Percentiles rank a stretch among this genome's conserved stretches.
phyloP scores from a whole-genome alignment of 2,113 vertebrate species.

The Lagopus leucura region DNA sequence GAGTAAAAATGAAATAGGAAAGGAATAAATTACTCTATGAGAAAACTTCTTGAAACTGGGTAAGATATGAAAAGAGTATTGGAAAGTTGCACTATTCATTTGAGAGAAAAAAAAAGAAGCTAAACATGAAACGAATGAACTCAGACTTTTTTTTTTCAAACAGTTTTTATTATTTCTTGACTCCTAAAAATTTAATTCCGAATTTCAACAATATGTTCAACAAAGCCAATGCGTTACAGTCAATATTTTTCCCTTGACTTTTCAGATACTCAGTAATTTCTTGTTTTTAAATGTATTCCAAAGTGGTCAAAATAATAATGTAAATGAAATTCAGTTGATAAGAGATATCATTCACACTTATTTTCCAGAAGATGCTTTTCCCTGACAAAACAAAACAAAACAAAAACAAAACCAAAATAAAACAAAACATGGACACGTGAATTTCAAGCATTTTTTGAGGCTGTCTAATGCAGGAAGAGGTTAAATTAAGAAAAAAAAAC shows the following conservation, averaged over 20 bases:
- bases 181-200: neutral
- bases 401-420: neutral
- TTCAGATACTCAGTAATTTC: conserved; percentile 6
- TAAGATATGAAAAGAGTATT: neutral
- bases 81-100: neutral
- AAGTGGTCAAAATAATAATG: neutral
- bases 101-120: neutral
- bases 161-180: neutral
- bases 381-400: neutral
- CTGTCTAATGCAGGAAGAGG: neutral
- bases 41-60: neutral
- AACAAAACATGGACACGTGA: neutral
- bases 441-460: neutral
- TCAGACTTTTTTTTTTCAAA: neutral
- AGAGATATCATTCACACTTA: neutral
- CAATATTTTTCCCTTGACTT: conserved; percentile 19
- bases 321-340: conserved; percentile 15
- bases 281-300: conserved; percentile 24
- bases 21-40: neutral
- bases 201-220: neutral
- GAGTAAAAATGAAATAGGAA: neutral
- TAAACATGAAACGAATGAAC: neutral
- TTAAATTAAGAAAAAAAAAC: conserved; percentile 36
- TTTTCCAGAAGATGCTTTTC: neutral
- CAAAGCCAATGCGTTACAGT: neutral